A percentile compares a stretch with the other conserved stretches of the same genome.
Conservation (phyloP, 2,113 vertebrate species). For the Aphyosemion australe region DNA sequence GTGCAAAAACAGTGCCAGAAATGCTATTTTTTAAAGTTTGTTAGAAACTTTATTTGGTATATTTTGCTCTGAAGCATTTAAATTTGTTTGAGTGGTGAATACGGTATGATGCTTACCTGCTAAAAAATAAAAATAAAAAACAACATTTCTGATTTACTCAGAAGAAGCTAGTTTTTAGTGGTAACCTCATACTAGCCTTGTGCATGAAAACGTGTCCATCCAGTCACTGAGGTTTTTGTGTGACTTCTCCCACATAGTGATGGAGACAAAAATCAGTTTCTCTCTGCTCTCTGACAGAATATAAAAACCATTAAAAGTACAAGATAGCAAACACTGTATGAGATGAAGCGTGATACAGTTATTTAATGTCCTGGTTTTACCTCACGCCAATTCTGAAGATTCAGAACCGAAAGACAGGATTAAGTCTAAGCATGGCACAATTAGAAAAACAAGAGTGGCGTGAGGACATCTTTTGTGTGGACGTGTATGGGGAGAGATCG, state of each 20-base stretch:
- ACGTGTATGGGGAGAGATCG: slow-evolving; percentile 24
- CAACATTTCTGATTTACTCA: too few species aligned
- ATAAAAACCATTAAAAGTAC: background rate
- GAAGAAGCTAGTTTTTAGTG: background rate
- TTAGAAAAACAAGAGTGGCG: slow-evolving; percentile 25
- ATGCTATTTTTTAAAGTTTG: too few species aligned
- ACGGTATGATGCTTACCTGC: too few species aligned
- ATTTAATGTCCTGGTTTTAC: background rate
- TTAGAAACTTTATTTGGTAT: too few species aligned
- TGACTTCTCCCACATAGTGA: background rate
- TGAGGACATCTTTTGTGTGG: slow-evolving; percentile 23
- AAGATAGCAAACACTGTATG: background rate
- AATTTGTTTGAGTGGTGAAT: too few species aligned
- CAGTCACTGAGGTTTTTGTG: background rate
- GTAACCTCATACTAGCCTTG: too few species aligned
- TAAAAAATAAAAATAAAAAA: too few species aligned
- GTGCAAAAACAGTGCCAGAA: too few species aligned
- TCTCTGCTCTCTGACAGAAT: slow-evolving; percentile 5
- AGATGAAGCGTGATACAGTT: slow-evolving; percentile 8
- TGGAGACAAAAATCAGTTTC: slow-evolving; percentile 13
- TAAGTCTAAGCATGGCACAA: slow-evolving; percentile 20
- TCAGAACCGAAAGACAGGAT: slow-evolving; percentile 16
- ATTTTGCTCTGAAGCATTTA: too few species aligned
- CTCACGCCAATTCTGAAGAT: slow-evolving; percentile 6
- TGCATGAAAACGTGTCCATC: background rate